Base-by-base conservation (phyloP, 2,797 vertebrate genomes). In the Phataginus tetradactyla region DNA sequence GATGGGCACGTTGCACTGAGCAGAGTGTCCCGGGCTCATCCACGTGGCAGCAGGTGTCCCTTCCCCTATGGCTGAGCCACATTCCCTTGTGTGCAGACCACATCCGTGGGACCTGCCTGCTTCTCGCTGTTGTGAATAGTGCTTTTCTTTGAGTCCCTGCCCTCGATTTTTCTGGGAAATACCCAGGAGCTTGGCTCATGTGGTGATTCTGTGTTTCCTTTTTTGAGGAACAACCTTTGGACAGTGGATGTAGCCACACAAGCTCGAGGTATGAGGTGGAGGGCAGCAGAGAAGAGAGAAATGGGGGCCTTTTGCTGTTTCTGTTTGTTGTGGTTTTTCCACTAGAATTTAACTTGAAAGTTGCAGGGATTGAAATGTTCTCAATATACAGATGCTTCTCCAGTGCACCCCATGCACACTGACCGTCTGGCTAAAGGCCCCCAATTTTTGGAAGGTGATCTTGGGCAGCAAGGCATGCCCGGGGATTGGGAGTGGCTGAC, bases 21-120 rank as follows among this genome's bases (percentile, higher is more conserved):
- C 45, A 3, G 17, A 0, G 1, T 1, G 15, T 42, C 34, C 90
- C 23, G 7, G 57, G 45, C 7, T 14, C n/a, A 14, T 2, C 14
- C 59, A 7, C 2, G 1, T 32, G 5, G 66, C 5, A 21, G 55
- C 55, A 9, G 4, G 55, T 13, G 42, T 17, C 55, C 42, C n/a
- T 61, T 71, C 78, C 66, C 12, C 23, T 23, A 11, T 29, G 66
- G n/a, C 42, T 8, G 66, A 71, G 5, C 12, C 21, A 4, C 4
- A 1, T 21, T 34, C n/a, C 64, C 0, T 0, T 0, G 11, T 2
- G 6, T 7, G 3, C 7, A 3, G 17, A 7, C 88, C 77, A 15
- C 53, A 7, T 7, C 10, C 45, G 11, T 45, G 45, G 45, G 45
- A 10, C 45, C 45, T 45, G 45, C 10, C 45, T 45, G 45, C 45